A percentile compares a stretch with the other conserved stretches of the same genome.
Evolutionary conservation across 2,797 vertebrate genomes (phyloP).

Genomic region (Molossus alvarezi): DNA sequence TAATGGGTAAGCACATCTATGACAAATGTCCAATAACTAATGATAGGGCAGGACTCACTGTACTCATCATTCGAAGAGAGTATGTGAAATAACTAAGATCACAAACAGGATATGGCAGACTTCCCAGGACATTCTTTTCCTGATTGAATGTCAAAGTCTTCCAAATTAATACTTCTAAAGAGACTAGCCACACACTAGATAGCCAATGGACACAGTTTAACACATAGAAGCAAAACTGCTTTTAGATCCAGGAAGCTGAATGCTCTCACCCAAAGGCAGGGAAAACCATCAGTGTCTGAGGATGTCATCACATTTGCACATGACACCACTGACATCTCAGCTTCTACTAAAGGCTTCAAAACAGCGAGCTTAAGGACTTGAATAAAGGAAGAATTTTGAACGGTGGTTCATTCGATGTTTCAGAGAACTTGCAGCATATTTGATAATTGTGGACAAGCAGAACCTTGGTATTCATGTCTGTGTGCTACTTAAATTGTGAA

Average conservation of each 20-base stretch:
- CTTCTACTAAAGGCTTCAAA: background rate
- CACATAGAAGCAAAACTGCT: background rate
- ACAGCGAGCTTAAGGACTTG: background rate
- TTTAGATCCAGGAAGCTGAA: background rate
- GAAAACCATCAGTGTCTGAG: conserved; percentile 10
- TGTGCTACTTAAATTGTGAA: background rate
- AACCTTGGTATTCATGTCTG: background rate
- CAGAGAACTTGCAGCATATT: background rate
- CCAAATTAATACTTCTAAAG: conserved; percentile 48
- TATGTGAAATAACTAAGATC: conserved; percentile 13
- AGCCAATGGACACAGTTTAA: background rate
- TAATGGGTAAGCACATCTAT: background rate
- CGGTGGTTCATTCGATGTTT: background rate
- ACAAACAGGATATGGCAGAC: background rate
- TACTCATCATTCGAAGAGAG: conserved; percentile 8
- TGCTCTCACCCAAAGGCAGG: background rate
- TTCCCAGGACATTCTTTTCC: conserved; percentile 24
- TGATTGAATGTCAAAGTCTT: background rate
- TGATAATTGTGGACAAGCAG: background rate
- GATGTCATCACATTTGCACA: background rate
- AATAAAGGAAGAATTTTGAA: background rate
- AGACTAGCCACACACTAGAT: background rate
- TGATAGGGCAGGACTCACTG: background rate
- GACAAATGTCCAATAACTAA: background rate
- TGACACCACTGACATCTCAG: background rate